Evolutionary conservation across 1,140 invertebrate species (phyloP).

Genomic region (Atopsyche davidsoni): DNA sequence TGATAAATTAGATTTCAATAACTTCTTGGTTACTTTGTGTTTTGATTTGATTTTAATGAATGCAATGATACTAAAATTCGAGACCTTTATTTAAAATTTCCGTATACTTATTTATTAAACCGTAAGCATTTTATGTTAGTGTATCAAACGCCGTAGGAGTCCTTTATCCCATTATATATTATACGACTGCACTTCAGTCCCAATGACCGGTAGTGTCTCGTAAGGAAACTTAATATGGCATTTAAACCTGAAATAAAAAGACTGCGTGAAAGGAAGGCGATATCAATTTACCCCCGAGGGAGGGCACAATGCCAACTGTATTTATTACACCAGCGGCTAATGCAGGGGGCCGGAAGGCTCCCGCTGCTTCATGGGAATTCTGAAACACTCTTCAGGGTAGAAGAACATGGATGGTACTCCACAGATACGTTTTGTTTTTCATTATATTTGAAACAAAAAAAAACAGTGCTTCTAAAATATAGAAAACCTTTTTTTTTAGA

Average conservation of each 20-base stretch:
- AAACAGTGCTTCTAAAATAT: not conserved
- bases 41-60: not conserved
- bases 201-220: too few relatives aligned
- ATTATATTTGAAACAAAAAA: conserved; percentile 2
- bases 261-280: conserved; percentile 18
- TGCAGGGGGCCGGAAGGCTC: conserved; percentile 1
- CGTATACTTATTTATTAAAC: not conserved
- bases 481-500: too few relatives aligned
- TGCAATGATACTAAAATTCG: not conserved
- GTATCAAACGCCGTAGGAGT: not conserved
- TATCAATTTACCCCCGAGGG: conserved; percentile 26
- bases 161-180: conserved; percentile 18
- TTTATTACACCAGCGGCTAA: conserved; percentile 10
- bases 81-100: not conserved
- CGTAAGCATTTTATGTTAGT: not conserved
- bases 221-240: conserved; percentile 24
- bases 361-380: not conserved
- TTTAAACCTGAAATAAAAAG: conserved; percentile 22
- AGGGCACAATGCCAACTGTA: conserved; percentile 8
- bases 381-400: conserved; percentile 6
- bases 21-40: too few relatives aligned
- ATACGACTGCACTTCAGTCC: too few relatives aligned
- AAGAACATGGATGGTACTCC: too few relatives aligned
- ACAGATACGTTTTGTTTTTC: too few relatives aligned
- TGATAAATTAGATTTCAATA: too few relatives aligned